Conservation (phyloP, 2,888 invertebrate genomes). For the Eristalis tenax region DNA sequence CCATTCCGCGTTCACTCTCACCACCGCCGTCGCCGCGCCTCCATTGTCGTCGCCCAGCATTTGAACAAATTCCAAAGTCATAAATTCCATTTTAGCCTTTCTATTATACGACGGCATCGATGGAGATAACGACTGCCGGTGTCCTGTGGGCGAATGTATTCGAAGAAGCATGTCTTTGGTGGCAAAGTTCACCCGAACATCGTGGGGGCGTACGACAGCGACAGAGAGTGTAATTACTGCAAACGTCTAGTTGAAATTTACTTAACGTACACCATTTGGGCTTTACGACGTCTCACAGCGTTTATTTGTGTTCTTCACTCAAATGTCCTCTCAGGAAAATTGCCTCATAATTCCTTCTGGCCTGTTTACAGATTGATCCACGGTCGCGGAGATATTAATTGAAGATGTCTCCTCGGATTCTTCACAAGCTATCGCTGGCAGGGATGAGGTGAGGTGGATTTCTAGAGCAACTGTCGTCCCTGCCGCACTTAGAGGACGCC, state of each 20-base stretch:
- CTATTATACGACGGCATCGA: conserved; percentile 63
- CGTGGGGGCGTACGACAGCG: neutral
- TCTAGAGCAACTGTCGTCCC: neutral
- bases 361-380: conserved; percentile 43
- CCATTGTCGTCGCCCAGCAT: neutral
- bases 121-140: conserved; percentile 58
- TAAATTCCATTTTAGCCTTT: conserved; percentile 52
- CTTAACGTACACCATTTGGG: conserved; percentile 46
- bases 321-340: conserved; percentile 58
- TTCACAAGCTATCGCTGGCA: neutral
- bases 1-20: conserved; percentile 4
- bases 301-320: conserved; percentile 55
- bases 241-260: conserved; percentile 54
- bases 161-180: neutral
- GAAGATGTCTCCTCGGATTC: conserved; percentile 3
- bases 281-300: conserved; percentile 47
- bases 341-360: conserved; percentile 46
- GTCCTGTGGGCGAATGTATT: neutral
- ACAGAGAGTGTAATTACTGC: conserved; percentile 35
- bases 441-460: neutral
- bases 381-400: conserved; percentile 27
- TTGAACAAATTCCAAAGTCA: conserved; percentile 39
- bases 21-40: neutral
- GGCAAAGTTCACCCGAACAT: conserved; percentile 3
- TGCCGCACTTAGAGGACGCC: neutral